Conservation (phyloP, 2,113 vertebrate species). For the Pithys albifrons region DNA sequence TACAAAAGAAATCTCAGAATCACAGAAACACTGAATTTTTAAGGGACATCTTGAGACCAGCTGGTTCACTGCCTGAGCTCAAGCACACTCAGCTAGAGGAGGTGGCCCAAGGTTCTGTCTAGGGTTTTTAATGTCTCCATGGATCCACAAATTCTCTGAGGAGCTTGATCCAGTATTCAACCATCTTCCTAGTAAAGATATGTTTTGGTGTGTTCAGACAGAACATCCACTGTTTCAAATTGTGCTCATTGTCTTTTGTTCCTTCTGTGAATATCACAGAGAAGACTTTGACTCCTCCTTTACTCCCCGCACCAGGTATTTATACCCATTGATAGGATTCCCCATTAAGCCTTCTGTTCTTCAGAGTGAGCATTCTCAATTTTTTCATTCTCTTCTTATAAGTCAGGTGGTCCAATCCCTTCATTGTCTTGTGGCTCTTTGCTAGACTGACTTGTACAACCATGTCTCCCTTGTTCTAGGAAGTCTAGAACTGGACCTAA, state of each 20-base stretch:
- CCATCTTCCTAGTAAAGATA: background rate
- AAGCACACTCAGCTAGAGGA: background rate
- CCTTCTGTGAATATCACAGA: background rate
- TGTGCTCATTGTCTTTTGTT: background rate
- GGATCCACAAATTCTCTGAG: background rate
- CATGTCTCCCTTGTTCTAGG: background rate
- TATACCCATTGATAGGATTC: background rate
- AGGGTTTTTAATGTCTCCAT: background rate
- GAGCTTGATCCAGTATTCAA: background rate
- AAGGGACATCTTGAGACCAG: background rate
- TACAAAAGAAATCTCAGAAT: background rate
- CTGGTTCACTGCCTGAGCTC: fast-evolving
- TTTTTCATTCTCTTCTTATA: background rate
- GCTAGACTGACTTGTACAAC: background rate
- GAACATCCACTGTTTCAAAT: background rate
- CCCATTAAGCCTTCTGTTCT: background rate
- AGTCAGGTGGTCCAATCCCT: background rate
- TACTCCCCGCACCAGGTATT: background rate
- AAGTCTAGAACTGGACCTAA: background rate
- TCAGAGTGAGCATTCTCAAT: background rate
- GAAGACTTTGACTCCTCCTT: background rate
- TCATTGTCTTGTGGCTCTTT: background rate
- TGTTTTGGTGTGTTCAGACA: background rate
- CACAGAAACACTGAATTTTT: background rate
- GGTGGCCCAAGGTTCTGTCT: too few relatives aligned